Evolutionary conservation across 2,888 invertebrate genomes (phyloP).

Genomic region (Drosophila fungiperda): DNA sequence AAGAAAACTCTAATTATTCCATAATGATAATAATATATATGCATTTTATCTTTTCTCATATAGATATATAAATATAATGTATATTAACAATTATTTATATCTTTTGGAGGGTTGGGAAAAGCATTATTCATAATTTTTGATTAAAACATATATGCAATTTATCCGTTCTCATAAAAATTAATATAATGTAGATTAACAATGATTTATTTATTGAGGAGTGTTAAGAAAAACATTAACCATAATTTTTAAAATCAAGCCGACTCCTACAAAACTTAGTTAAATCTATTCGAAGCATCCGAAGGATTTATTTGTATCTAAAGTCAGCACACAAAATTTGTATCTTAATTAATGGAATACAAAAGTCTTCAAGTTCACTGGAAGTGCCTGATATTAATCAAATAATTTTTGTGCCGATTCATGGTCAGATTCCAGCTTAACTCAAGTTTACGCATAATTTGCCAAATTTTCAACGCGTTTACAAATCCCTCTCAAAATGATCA

Average conservation of each 20-base stretch:
- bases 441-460: slow-evolving; percentile 54
- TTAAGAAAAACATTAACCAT: too few species aligned
- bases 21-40: background rate
- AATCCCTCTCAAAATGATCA: slow-evolving; percentile 26
- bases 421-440: slow-evolving; percentile 8
- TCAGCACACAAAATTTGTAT: background rate
- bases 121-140: background rate
- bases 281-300: background rate
- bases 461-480: slow-evolving; percentile 37
- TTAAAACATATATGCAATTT: too few species aligned
- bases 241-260: background rate
- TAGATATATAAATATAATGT: background rate
- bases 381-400: slow-evolving; percentile 21
- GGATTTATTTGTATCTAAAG: background rate
- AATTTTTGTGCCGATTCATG: slow-evolving; percentile 20
- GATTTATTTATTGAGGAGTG: too few species aligned
- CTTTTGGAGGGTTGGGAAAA: too few species aligned
- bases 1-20: background rate
- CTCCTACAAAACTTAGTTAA: background rate
- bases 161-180: too few species aligned
- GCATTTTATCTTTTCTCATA: background rate
- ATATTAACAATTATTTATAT: background rate
- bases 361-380: slow-evolving; percentile 8
- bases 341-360: background rate
- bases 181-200: too few species aligned